Evolutionary conservation across 2,888 invertebrate genomes (phyloP).

Genomic region (Pedicia rivosa): DNA sequence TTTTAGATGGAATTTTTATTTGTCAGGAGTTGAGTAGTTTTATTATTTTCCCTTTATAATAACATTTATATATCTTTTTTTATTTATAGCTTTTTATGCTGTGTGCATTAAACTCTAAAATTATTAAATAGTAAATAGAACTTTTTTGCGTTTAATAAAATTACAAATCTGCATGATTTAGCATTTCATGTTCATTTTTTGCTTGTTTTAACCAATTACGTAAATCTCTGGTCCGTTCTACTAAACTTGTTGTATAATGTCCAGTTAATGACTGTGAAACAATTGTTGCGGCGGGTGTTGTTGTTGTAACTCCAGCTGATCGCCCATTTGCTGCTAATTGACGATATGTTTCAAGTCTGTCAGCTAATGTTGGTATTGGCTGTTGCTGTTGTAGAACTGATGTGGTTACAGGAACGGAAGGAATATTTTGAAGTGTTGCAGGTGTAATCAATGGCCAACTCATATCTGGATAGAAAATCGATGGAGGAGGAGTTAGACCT

Average conservation of each 20-base stretch:
- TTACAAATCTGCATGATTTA: conserved; percentile 3
- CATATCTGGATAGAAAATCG: conserved; percentile 37
- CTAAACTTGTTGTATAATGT: conserved; percentile 42
- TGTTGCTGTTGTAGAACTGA: conserved; percentile 9
- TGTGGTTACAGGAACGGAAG: neutral
- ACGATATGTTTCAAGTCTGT: conserved; percentile 37
- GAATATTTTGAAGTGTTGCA: too few species aligned
- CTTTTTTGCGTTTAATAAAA: too few species aligned
- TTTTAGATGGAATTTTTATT: too few species aligned
- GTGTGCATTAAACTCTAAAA: too few species aligned
- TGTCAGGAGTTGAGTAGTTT: too few species aligned
- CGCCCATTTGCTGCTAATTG: conserved; percentile 33
- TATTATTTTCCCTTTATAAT: too few species aligned
- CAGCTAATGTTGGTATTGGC: conserved; percentile 31
- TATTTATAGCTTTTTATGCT: too few species aligned
- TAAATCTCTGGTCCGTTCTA: conserved; percentile 46
- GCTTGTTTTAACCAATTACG: conserved; percentile 48
- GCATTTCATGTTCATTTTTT: conserved; percentile 26
- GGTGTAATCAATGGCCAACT: conserved; percentile 34
- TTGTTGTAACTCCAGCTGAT: conserved; percentile 24
- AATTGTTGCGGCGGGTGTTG: conserved; percentile 22
- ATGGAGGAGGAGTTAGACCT: conserved; percentile 24
- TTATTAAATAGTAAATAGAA: too few species aligned
- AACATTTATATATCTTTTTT: too few species aligned
- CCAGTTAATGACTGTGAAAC: conserved; percentile 31